These are phyloP conservation scores for Microctonus brassicae DNA, from an alignment of 2,888 invertebrate species.

Conservation along the genomic window DNA sequence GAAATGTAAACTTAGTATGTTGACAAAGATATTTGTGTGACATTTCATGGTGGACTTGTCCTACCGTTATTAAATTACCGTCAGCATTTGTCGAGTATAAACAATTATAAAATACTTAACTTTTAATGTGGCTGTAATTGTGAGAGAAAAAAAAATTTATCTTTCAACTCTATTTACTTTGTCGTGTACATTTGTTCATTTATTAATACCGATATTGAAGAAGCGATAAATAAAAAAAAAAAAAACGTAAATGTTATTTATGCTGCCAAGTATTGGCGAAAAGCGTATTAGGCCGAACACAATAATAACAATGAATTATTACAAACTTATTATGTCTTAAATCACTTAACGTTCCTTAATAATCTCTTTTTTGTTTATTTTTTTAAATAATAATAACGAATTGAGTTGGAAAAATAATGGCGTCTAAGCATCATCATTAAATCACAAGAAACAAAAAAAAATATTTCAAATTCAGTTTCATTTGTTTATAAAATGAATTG, in stretches of 20 bases:
- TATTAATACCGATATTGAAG: not conserved
- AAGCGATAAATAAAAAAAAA: conserved; percentile 9
- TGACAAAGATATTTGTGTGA: conserved; percentile 55
- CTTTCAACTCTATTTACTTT: not conserved
- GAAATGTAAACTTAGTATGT: conserved; percentile 49
- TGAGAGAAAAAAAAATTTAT: not conserved
- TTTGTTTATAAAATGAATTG: not conserved
- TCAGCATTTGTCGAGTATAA: conserved; percentile 48
- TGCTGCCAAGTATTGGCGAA: conserved; percentile 10
- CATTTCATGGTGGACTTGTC: conserved; percentile 56
- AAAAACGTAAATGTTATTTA: conserved; percentile 7
- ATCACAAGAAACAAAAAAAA: not conserved
- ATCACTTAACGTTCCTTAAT: not conserved
- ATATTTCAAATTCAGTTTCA: not conserved
- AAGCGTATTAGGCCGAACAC: conserved; percentile 23
- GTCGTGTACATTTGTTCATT: conserved; percentile 14
- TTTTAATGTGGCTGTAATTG: conserved; percentile 3
- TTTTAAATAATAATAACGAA: not conserved
- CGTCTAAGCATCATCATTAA: not conserved
- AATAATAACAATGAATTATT: not conserved
- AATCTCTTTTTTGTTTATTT: not conserved
- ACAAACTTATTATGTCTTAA: not conserved
- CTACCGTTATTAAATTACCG: conserved; percentile 53
- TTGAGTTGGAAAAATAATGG: not conserved
- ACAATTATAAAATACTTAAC: conserved; percentile 48